phyloP scores from a whole-genome alignment of 2,888 invertebrate genomes.

The Temnothorax unifasciatus region DNA sequence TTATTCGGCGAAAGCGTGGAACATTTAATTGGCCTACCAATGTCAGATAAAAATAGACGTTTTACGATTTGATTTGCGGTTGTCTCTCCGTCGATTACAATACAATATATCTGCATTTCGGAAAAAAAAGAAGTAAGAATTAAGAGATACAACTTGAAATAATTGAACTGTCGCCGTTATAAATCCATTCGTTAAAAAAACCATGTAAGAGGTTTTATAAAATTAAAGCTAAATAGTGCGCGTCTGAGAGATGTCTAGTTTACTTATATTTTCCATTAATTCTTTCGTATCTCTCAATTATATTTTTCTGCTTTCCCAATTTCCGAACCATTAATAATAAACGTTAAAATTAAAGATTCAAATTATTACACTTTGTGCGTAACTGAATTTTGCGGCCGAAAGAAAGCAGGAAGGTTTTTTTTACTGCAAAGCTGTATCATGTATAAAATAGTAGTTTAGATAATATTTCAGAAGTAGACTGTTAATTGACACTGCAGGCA shows the following conservation, averaged over 20 bases:
- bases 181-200: not conserved
- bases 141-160: not conserved
- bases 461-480: not conserved
- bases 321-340: not conserved
- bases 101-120: not conserved
- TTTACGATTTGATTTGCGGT: slow-evolving; percentile 16
- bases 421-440: not conserved
- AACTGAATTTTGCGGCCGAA: not conserved
- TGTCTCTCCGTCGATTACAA: slow-evolving; percentile 9
- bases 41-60: slow-evolving; percentile 26
- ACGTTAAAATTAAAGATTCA: not conserved
- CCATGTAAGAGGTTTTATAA: no score
- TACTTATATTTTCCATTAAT: not conserved
- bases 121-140: not conserved
- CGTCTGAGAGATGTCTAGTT: not conserved
- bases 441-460: not conserved
- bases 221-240: no score
- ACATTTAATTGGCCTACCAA: slow-evolving; percentile 43
- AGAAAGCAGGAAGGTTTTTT: not conserved
- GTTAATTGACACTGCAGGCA: not conserved
- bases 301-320: not conserved
- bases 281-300: not conserved
- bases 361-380: not conserved
- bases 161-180: not conserved
- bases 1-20: slow-evolving; percentile 6